A percentile compares a stretch with the other conserved stretches of the same genome.
Evolutionary conservation across 2,797 vertebrate genomes (phyloP).

Genomic region (Meriones psammophilus): DNA sequence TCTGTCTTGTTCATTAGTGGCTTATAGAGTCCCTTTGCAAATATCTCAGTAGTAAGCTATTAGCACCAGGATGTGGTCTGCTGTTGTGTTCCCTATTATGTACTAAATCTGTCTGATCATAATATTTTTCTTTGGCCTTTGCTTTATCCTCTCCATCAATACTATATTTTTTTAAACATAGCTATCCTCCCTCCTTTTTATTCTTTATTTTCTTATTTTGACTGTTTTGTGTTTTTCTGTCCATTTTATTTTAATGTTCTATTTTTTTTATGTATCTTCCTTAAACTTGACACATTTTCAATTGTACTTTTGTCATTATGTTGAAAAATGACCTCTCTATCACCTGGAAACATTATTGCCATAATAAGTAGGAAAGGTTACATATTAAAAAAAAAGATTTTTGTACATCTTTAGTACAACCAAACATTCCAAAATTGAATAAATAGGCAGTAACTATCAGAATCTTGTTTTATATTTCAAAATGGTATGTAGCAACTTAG

Average conservation of each 20-base stretch:
- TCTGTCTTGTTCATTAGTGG: too few relatives aligned
- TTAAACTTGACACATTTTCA: neutral
- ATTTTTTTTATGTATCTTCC: neutral
- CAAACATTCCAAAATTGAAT: neutral
- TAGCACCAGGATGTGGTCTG: too few relatives aligned
- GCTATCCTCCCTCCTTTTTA: too few relatives aligned
- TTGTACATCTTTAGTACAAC: neutral
- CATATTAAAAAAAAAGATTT: constrained; percentile 3
- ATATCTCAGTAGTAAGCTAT: too few relatives aligned
- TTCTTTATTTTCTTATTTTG: neutral
- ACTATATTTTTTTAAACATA: too few relatives aligned
- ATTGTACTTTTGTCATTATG: neutral
- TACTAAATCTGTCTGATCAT: too few relatives aligned
- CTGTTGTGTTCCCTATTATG: too few relatives aligned
- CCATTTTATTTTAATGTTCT: neutral
- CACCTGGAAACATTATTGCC: neutral
- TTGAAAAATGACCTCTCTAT: neutral
- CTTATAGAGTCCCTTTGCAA: too few relatives aligned
- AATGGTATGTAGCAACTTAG: neutral
- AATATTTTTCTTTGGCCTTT: too few relatives aligned
- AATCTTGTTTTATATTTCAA: neutral
- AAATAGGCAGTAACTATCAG: neutral
- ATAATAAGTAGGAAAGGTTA: neutral
- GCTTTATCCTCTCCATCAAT: too few relatives aligned
- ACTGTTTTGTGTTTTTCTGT: neutral